Percentiles rank a stretch among this genome's conserved stretches.
Conservation (phyloP, 1,140 invertebrate species). For the Pogonus chalceus region DNA sequence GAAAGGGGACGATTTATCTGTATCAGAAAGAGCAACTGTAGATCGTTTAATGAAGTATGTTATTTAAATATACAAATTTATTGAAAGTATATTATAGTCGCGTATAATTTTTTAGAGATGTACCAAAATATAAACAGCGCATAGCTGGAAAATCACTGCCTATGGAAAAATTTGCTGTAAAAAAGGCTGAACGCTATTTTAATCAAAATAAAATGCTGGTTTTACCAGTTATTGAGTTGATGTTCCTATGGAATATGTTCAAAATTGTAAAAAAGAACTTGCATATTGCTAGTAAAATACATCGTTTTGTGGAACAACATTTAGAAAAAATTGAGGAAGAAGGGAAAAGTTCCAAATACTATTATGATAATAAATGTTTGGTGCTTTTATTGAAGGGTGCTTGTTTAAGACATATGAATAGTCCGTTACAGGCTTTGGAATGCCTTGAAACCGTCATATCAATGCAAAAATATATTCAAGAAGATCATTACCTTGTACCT, state of each 20-base stretch:
- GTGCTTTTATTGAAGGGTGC: constrained; percentile 72
- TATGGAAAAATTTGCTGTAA: constrained; percentile 90
- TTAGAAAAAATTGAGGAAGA: constrained; percentile 32
- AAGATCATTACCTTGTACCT: constrained; percentile 77
- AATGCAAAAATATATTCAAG: constrained; percentile 68
- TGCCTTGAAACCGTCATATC: constrained; percentile 57
- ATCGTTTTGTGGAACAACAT: constrained; percentile 59
- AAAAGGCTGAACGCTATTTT: constrained; percentile 69
- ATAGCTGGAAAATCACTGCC: constrained; percentile 94
- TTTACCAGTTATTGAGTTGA: constrained; percentile 76
- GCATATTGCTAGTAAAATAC: constrained; percentile 56
- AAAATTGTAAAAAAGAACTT: constrained; percentile 66
- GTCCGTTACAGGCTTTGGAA: constrained; percentile 62
- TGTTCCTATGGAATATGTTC: constrained; percentile 93
- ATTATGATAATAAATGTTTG: constrained; percentile 69
- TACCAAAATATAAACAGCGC: constrained; percentile 72
- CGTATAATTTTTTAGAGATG: constrained; percentile 46
- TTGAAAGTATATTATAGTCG: constrained; percentile 8
- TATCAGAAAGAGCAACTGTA: constrained; percentile 40
- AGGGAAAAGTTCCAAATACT: constrained; percentile 43
- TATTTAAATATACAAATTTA: constrained; percentile 13
- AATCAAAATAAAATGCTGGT: constrained; percentile 62
- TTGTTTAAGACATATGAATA: constrained; percentile 65
- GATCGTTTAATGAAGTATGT: constrained; percentile 51
- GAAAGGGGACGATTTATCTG: constrained; percentile 45